phyloP scores from a whole-genome alignment of 2,113 vertebrate species.

The Tamias sibiricus region DNA sequence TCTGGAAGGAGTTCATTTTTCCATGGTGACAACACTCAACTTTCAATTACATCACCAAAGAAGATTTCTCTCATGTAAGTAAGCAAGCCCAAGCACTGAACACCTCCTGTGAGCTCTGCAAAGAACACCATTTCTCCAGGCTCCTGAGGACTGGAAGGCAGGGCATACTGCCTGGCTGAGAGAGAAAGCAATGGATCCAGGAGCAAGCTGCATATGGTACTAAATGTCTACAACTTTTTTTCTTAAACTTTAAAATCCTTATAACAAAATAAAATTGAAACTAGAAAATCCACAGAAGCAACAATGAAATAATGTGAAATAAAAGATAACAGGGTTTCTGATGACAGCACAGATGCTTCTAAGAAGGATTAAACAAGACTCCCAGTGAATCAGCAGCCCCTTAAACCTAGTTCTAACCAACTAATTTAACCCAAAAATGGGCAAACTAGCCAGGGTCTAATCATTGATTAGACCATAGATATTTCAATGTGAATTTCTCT shows the following conservation, averaged over 20 bases:
- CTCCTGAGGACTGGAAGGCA: neutral
- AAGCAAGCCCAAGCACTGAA: neutral
- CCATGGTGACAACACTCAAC: conserved; percentile 28
- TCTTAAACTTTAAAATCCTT: neutral
- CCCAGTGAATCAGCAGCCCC: neutral
- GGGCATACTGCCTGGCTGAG: neutral
- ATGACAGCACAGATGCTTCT: neutral
- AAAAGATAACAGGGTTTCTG: neutral
- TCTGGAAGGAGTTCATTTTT: conserved; percentile 55
- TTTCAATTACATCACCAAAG: conserved; percentile 30
- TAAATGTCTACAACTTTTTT: neutral
- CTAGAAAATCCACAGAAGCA: conserved; percentile 27
- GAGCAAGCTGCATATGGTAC: no score
- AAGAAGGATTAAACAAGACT: neutral
- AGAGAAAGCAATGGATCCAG: neutral
- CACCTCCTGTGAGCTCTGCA: neutral
- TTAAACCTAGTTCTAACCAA: neutral
- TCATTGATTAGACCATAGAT: neutral
- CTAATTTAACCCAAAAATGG: neutral
- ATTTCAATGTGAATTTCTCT: neutral
- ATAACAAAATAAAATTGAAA: conserved; percentile 15
- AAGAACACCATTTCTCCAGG: neutral
- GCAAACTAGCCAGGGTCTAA: neutral
- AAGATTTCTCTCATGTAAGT: conserved; percentile 23
- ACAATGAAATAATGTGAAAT: neutral